Conservation (phyloP, 2,888 invertebrate genomes). For the Axea sp. region DNA sequence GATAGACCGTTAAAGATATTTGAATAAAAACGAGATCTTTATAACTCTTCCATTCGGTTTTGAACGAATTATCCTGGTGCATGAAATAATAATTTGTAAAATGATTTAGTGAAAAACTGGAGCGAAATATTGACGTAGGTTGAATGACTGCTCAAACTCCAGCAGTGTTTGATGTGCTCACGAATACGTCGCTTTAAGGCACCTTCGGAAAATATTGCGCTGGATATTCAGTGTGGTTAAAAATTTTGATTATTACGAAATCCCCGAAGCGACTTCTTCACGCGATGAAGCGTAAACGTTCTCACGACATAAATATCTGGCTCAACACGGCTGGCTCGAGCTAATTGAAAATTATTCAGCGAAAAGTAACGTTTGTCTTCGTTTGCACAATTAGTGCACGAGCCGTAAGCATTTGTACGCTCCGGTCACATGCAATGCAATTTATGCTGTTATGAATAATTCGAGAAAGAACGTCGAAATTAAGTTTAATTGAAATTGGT, state of each 20-base stretch:
- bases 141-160: conserved; percentile 6
- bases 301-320: conserved; percentile 30
- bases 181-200: conserved; percentile 9
- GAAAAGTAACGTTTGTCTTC: conserved; percentile 67
- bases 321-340: conserved; percentile 57
- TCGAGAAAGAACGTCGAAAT: conserved; percentile 28
- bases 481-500: no score
- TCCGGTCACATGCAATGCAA: conserved; percentile 48
- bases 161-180: no score
- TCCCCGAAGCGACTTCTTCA: conserved; percentile 12
- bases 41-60: no score
- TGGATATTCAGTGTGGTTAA: conserved; percentile 7
- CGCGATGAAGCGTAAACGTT: conserved; percentile 36
- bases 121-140: not conserved
- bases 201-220: not conserved
- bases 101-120: conserved; percentile 1
- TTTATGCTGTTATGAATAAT: conserved; percentile 43
- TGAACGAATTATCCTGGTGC: not conserved
- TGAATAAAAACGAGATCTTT: no score
- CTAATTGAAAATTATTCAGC: conserved; percentile 71
- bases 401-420: conserved; percentile 46
- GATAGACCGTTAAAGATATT: no score
- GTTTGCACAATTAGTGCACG: conserved; percentile 63
- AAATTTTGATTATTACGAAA: conserved; percentile 41
- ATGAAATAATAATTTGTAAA: no score